Percentiles rank a stretch among this genome's conserved stretches.
Conservation (phyloP, 2,797 vertebrate species). For the Coendou prehensilis region DNA sequence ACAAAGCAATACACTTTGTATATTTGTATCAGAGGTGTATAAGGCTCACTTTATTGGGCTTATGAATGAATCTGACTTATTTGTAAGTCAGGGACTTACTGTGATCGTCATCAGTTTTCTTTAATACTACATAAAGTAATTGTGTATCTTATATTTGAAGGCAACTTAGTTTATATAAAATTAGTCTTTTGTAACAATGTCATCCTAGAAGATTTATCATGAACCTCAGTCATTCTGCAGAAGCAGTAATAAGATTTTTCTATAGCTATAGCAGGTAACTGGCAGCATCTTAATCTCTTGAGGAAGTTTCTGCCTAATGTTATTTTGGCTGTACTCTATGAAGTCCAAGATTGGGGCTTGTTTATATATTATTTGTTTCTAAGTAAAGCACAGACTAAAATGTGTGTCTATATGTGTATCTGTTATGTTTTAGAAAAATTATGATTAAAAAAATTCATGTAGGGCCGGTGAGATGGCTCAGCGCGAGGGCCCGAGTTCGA, state of each 20-base stretch:
- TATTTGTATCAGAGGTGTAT: not conserved
- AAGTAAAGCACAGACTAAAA: not conserved
- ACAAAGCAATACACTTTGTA: not conserved
- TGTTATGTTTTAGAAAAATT: not conserved
- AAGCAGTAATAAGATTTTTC: not conserved
- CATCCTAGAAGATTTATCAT: not conserved
- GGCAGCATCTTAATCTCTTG: not conserved
- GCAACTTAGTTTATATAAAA: not conserved
- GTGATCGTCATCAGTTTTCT: not conserved
- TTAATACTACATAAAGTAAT: not conserved
- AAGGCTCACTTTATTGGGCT: not conserved
- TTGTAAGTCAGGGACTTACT: not conserved
- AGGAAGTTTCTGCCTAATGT: slow-evolving; percentile 23
- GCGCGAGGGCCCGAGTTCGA: too few species aligned
- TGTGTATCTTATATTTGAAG: not conserved
- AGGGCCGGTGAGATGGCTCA: too few species aligned
- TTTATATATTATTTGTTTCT: not conserved
- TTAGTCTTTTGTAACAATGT: not conserved
- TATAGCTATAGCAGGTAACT: not conserved
- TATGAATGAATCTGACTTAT: not conserved
- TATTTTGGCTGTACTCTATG: not conserved
- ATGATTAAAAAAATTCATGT: not conserved
- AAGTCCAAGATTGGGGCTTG: not conserved
- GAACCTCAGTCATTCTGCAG: not conserved
- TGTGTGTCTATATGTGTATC: not conserved